Evolutionary conservation across 2,113 vertebrate species (phyloP).

Genomic region (Macquaria australasica): DNA sequence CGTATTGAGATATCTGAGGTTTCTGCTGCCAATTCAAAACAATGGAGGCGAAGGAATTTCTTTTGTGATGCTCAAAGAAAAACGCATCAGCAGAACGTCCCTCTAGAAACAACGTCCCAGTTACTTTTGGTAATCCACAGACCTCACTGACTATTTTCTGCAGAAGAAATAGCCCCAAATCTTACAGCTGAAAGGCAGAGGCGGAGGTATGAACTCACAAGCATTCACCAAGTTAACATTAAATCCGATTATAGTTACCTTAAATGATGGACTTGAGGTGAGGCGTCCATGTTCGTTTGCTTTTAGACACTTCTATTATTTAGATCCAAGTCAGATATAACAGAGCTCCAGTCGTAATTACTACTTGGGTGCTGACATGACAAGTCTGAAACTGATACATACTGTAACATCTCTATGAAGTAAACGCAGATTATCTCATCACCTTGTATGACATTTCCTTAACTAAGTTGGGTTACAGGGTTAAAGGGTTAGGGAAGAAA

Average conservation of each 20-base stretch:
- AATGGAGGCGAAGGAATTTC: background rate
- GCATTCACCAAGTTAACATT: background rate
- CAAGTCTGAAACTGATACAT: slow-evolving; percentile 2
- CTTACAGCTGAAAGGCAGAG: background rate
- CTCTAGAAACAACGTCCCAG: background rate
- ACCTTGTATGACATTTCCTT: background rate
- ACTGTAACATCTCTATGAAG: background rate
- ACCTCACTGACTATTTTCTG: background rate
- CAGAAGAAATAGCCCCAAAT: background rate
- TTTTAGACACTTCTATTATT: slow-evolving; percentile 5
- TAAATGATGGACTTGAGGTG: background rate
- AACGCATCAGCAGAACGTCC: no score
- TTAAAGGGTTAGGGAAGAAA: background rate
- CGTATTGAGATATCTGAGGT: background rate
- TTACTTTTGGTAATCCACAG: background rate
- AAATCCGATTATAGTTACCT: background rate
- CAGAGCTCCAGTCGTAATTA: no score
- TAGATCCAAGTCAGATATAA: no score
- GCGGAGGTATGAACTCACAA: background rate
- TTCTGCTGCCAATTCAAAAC: background rate
- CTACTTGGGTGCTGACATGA: background rate
- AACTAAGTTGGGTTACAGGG: background rate
- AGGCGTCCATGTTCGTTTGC: background rate
- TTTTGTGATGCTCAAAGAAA: background rate
- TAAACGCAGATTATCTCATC: slow-evolving; percentile 4